Base-by-base conservation (phyloP, 2,113 vertebrate genomes). In the Rhodinocichla rosea region DNA sequence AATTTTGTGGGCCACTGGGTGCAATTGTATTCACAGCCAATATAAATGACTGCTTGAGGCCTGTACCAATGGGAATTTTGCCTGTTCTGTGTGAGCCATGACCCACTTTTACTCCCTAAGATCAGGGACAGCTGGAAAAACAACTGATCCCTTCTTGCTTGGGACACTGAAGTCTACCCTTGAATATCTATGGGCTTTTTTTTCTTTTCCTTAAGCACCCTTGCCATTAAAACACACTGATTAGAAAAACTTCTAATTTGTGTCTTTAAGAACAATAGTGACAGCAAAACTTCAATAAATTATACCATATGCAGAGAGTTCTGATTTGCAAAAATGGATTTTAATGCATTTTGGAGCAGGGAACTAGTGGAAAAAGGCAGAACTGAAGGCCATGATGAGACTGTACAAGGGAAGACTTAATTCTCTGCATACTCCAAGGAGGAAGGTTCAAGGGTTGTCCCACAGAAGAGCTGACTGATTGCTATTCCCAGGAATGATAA, bases 61-160 rank as follows among this genome's bases (percentile, higher is more conserved):
- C 78, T 86, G 70, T 23, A 83, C 87, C 78, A 88, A 60, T 55
- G 70, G 94, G 94, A 95, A 94, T 92, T 95, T 56, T 85, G 49
- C 74, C 45, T 80, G 50, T 87, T 95, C 70, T 68, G 22, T 40
- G 15, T 74, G 78, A 91, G 75, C 78, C 28, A n/a, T 90, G 93
- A 92, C 84, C 93, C 91, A 94, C 35, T 95, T 96, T 79, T 88
- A 91, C 33, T 83, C 59, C 39, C 63, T 40, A 59, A 92, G 87
- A 94, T 76, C 63, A 91, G 82, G 94, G 83, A 87, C 95, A 95
- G 77, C 74, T 95, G 92, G 81, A 87, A 91, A 95, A 89, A 85
- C 50, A 90, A 80, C 35, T 22, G 49, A 83, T 91, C 27, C 37
- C 30, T 83, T 85, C 77, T 65, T 74, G 35, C 39, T 50, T 84